phyloP scores from a whole-genome alignment of 2,888 invertebrate genomes.

The Drosophila meridionalis region DNA sequence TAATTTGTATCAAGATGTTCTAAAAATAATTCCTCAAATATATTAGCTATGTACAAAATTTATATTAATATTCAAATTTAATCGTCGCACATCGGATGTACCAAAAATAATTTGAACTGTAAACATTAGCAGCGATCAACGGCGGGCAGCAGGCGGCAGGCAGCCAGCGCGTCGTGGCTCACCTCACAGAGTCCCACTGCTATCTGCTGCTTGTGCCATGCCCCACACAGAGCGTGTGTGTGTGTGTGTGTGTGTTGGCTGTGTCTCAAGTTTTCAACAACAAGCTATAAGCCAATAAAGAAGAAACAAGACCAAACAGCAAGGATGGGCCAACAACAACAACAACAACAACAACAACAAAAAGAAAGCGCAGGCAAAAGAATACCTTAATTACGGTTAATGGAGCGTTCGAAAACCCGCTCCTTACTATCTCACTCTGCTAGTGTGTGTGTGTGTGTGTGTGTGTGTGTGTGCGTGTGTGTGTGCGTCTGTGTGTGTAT shows the following conservation, averaged over 20 bases:
- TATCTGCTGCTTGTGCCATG: constrained; percentile 32
- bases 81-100: neutral
- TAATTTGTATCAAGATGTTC: no score
- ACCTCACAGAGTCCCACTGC: constrained; percentile 1
- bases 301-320: constrained; percentile 61
- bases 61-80: neutral
- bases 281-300: constrained; percentile 77
- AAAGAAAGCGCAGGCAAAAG: constrained; percentile 75
- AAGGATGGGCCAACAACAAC: constrained; percentile 45
- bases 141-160: constrained; percentile 38
- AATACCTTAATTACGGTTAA: constrained; percentile 84
- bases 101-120: constrained; percentile 46
- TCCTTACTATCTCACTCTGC: constrained; percentile 19
- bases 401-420: constrained; percentile 77
- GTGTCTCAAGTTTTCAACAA: constrained; percentile 78
- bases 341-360: constrained; percentile 38
- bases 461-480: constrained; percentile 18
- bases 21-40: no score
- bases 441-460: constrained; percentile 6
- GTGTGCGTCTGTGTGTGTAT: constrained; percentile 35
- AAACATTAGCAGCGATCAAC: constrained; percentile 33
- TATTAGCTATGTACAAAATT: no score
- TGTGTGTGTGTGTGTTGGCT: constrained; percentile 30
- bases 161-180: constrained; percentile 33
- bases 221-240: constrained; percentile 60